These are phyloP conservation scores for Struthio camelus DNA, from an alignment of 2,113 vertebrate genomes.

Conservation along the genomic window DNA sequence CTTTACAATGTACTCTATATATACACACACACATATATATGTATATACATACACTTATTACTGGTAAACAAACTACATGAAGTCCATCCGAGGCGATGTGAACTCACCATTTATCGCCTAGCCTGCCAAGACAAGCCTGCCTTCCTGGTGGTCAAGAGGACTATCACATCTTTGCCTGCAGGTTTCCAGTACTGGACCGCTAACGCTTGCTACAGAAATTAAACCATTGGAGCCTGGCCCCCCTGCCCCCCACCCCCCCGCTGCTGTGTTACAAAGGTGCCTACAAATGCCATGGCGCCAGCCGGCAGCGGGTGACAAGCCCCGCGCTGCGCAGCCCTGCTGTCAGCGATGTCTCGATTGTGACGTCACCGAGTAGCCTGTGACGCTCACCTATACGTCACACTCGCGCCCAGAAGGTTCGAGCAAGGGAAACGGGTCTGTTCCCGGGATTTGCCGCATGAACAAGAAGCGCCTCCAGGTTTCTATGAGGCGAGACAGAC, in stretches of 20 bases:
- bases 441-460: neutral
- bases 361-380: neutral
- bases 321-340: no score
- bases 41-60: neutral
- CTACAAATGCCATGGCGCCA: neutral
- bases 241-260: neutral
- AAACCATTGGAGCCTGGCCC: neutral
- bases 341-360: neutral
- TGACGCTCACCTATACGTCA: neutral
- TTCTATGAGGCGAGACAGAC: neutral
- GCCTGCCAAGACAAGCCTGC: conserved; percentile 15
- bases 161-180: neutral
- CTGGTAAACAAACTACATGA: neutral
- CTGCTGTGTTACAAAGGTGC: neutral
- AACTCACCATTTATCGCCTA: conserved; percentile 39
- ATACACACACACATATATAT: fast-evolving
- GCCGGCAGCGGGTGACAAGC: neutral
- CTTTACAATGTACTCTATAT: neutral
- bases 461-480: neutral
- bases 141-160: neutral
- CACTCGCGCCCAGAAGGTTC: fast-evolving
- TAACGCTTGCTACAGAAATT: conserved; percentile 3
- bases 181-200: neutral
- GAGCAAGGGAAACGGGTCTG: fast-evolving
- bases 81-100: neutral